A percentile compares a stretch with the other conserved stretches of the same genome.
Conservation (phyloP, 1,140 invertebrate species). For the Drosophila athabasca region DNA sequence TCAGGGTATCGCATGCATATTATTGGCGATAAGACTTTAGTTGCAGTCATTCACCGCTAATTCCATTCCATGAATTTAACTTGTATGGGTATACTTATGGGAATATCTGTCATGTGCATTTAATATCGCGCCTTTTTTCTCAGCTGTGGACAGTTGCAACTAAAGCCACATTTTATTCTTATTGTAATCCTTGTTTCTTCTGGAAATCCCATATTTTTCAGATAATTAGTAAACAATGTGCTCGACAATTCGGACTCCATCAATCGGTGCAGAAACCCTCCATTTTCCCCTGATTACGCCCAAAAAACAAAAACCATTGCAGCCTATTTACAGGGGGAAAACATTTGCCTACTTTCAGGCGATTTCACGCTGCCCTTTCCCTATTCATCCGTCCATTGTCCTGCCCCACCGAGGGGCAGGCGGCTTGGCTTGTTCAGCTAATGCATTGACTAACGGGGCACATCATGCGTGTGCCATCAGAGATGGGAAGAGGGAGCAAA, state of each 20-base stretch:
- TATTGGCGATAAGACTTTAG: too few relatives aligned
- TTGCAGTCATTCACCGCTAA: too few relatives aligned
- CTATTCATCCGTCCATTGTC: neutral
- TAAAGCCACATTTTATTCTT: too few relatives aligned
- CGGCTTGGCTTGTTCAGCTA: constrained; percentile 31
- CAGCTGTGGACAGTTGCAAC: too few relatives aligned
- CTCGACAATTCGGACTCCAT: neutral
- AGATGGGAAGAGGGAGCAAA: constrained; percentile 1
- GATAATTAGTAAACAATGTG: too few relatives aligned
- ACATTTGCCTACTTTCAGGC: constrained; percentile 46
- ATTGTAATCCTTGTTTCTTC: too few relatives aligned
- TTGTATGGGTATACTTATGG: too few relatives aligned
- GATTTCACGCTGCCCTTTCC: constrained; percentile 5
- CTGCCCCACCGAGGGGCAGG: neutral
- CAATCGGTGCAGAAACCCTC: neutral
- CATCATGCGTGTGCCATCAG: constrained; percentile 48
- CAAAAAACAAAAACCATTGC: constrained; percentile 27
- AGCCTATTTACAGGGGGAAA: constrained; percentile 39
- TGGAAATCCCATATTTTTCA: too few relatives aligned
- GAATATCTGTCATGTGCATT: too few relatives aligned
- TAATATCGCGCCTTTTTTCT: too few relatives aligned
- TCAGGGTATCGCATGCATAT: too few relatives aligned
- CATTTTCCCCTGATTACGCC: neutral
- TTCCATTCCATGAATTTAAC: too few relatives aligned
- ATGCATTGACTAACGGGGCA: constrained; percentile 73